Percentiles rank a stretch among this genome's conserved stretches.
phyloP scores from a whole-genome alignment of 2,113 vertebrate species.

The Nyctereutes procyonoides region DNA sequence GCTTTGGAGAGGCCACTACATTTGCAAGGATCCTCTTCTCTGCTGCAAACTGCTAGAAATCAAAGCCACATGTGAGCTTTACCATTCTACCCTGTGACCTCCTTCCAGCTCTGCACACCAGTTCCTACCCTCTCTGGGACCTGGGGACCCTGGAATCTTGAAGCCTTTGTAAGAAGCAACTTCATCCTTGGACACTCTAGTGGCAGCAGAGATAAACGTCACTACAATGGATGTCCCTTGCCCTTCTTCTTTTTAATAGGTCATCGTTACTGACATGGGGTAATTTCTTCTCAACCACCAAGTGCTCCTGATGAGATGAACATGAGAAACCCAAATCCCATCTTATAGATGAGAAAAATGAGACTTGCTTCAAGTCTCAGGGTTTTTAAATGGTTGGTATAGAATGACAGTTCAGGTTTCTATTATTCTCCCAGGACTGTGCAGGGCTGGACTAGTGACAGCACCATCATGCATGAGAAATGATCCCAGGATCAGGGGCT shows the following conservation, averaged over 20 bases:
- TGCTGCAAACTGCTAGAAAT: background rate
- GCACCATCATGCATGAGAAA: accelerated
- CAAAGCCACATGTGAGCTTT: background rate
- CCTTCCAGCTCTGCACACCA: background rate
- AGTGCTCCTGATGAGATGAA: background rate
- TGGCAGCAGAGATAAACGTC: background rate
- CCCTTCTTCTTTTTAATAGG: background rate
- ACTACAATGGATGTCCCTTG: background rate
- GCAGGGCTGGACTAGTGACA: background rate
- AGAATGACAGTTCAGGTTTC: background rate
- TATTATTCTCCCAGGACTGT: background rate
- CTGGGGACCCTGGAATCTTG: background rate
- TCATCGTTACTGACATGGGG: background rate
- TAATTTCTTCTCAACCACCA: background rate
- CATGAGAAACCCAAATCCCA: background rate
- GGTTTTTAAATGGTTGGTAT: background rate
- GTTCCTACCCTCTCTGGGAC: background rate
- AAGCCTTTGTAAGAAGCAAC: background rate
- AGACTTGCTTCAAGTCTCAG: background rate
- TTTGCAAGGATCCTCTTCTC: slow-evolving; percentile 59
- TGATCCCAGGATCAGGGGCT: background rate
- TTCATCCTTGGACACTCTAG: background rate
- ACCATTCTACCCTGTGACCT: background rate
- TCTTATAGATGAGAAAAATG: slow-evolving; percentile 22
- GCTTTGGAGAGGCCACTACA: background rate